Evolutionary conservation across 2,797 vertebrate species (phyloP).

Genomic region (Pristis pectinata): DNA sequence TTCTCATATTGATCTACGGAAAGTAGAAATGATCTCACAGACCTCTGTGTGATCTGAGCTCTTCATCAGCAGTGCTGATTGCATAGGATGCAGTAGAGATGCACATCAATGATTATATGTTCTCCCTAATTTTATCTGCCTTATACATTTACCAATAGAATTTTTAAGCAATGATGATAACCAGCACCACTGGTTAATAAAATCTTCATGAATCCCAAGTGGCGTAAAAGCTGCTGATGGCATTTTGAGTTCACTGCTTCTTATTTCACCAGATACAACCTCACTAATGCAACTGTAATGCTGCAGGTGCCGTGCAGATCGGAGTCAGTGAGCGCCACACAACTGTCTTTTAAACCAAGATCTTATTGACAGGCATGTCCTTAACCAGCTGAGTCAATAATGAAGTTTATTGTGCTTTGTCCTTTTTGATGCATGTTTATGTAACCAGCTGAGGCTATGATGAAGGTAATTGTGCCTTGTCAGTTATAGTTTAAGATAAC

Average conservation of each 20-base stretch:
- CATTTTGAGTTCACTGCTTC: background rate
- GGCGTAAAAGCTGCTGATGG: background rate
- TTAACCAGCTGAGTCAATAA: background rate
- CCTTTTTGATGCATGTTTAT: background rate
- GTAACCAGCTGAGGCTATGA: no score
- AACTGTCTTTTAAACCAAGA: background rate
- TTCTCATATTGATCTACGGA: background rate
- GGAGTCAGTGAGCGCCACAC: background rate
- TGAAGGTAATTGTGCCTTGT: no score
- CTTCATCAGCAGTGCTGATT: background rate
- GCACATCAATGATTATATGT: background rate
- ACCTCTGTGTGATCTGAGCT: background rate
- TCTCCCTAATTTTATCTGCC: background rate
- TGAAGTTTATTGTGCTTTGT: background rate
- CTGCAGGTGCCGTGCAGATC: background rate
- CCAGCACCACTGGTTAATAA: background rate
- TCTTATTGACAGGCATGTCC: background rate
- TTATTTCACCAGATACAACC: background rate
- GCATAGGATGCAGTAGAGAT: background rate
- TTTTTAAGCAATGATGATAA: background rate
- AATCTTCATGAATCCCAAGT: background rate
- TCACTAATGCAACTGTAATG: background rate
- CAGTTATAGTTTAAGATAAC: background rate
- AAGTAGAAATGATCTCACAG: background rate
- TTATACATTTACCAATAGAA: background rate